These are phyloP conservation scores for Meleagris gallopavo DNA, from an alignment of 2,113 vertebrate genomes.

Conservation along the genomic window DNA sequence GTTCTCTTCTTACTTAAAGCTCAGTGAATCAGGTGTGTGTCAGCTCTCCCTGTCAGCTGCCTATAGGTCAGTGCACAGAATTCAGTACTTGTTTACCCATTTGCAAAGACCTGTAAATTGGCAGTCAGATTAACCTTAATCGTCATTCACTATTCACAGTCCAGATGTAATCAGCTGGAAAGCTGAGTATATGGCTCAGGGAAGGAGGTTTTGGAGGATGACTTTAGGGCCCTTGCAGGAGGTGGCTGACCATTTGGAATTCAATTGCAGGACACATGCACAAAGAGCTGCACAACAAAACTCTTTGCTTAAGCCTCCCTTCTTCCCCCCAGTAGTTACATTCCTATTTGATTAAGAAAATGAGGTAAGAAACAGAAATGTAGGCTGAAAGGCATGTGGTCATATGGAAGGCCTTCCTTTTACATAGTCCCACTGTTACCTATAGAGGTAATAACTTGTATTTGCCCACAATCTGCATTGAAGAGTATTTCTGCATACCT, in stretches of 20 bases:
- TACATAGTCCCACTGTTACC: background rate
- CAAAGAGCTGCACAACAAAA: background rate
- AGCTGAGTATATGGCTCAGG: background rate
- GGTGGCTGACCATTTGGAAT: background rate
- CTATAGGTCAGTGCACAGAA: background rate
- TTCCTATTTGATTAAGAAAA: background rate
- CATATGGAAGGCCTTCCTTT: background rate
- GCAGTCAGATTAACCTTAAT: background rate
- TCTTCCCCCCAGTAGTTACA: background rate
- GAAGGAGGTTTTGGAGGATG: background rate
- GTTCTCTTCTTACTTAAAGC: background rate
- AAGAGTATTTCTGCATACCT: background rate
- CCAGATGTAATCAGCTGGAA: background rate
- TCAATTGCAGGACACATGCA: background rate
- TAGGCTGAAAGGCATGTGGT: background rate
- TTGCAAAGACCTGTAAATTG: background rate
- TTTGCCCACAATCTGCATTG: background rate
- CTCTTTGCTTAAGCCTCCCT: background rate
- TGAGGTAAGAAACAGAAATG: background rate
- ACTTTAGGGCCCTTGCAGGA: background rate
- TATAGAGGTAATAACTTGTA: background rate
- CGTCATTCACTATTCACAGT: background rate
- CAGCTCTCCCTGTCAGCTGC: fast-evolving
- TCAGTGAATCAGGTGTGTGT: fast-evolving
- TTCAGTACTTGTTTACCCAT: background rate